Percentiles rank a stretch among this genome's conserved stretches.
phyloP scores from a whole-genome alignment of 92 coral and sea anemone genomes.

The Heteractis magnifica region DNA sequence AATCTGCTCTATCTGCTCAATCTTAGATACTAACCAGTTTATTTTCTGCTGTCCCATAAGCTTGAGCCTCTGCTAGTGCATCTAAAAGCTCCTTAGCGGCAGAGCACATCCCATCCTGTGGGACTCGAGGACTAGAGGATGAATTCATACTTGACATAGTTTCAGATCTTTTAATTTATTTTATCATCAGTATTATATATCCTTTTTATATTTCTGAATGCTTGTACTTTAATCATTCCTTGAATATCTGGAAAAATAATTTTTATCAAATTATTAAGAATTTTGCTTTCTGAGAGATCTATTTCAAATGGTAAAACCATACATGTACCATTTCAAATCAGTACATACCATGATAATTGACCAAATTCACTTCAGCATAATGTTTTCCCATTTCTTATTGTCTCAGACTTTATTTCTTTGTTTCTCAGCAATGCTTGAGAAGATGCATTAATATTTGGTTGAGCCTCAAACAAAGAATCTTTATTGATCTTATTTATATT shows the following conservation, averaged over 20 bases:
- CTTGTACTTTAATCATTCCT: not conserved
- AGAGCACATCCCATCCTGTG: not conserved
- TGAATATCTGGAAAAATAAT: not conserved
- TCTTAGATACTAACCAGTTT: conserved; percentile 39
- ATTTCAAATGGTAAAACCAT: too few species aligned
- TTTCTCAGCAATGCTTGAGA: too few species aligned
- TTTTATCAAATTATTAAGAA: not conserved
- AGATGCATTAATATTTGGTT: too few species aligned
- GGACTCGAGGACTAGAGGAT: not conserved
- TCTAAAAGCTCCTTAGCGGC: conserved; percentile 33
- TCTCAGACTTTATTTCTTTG: too few species aligned
- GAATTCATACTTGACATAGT: not conserved
- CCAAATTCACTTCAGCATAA: too few species aligned
- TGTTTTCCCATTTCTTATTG: too few species aligned
- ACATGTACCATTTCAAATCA: too few species aligned
- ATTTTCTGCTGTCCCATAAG: conserved; percentile 31
- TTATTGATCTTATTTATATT: too few species aligned
- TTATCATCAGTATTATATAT: not conserved
- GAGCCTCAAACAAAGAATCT: too few species aligned
- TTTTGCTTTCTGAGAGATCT: too few species aligned
- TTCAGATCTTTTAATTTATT: not conserved
- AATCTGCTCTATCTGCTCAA: not conserved
- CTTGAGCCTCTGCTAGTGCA: conserved; percentile 30
- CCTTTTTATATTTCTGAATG: not conserved
- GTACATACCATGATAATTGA: too few species aligned